Percentiles rank a stretch among this genome's conserved stretches.
Conservation (phyloP, 2,113 vertebrate species). For the Cyphomyrus discorhynchus region DNA sequence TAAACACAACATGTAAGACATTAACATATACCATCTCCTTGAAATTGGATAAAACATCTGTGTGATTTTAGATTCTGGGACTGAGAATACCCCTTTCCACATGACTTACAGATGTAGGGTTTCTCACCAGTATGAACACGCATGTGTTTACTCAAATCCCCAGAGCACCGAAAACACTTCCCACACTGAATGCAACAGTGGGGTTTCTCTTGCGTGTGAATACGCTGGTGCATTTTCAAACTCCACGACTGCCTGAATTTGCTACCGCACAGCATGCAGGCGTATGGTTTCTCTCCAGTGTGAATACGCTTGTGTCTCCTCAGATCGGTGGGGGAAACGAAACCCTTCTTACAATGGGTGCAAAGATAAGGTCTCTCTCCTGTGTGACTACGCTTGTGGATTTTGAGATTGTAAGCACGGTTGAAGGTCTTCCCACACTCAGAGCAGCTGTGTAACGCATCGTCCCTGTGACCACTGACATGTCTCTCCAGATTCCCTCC, state of each 20-base stretch:
- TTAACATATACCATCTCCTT: background rate
- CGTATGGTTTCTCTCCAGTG: conserved; percentile 16
- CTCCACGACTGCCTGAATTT: conserved; percentile 27
- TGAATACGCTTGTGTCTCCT: conserved; percentile 25
- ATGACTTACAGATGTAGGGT: conserved; percentile 11
- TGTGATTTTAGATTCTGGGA: conserved; percentile 10
- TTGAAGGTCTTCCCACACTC: conserved; percentile 7
- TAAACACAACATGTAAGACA: background rate
- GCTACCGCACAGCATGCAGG: background rate
- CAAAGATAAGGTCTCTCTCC: background rate
- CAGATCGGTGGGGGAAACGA: background rate
- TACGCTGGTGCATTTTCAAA: conserved; percentile 32
- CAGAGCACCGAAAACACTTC: conserved; percentile 11
- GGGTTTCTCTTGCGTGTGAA: conserved; percentile 17
- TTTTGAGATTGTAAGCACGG: background rate
- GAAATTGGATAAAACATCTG: conserved; percentile 1
- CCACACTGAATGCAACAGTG: conserved; percentile 11
- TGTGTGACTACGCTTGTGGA: conserved; percentile 4
- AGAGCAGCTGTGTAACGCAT: background rate
- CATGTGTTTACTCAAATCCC: conserved; percentile 14
- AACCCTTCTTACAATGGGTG: background rate
- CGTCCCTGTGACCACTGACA: background rate
- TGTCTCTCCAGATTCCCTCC: background rate
- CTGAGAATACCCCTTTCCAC: conserved; percentile 19
- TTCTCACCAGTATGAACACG: conserved; percentile 18